Evolutionary conservation across 2,888 invertebrate species (phyloP).

Genomic region (Hedychridium roseum): DNA sequence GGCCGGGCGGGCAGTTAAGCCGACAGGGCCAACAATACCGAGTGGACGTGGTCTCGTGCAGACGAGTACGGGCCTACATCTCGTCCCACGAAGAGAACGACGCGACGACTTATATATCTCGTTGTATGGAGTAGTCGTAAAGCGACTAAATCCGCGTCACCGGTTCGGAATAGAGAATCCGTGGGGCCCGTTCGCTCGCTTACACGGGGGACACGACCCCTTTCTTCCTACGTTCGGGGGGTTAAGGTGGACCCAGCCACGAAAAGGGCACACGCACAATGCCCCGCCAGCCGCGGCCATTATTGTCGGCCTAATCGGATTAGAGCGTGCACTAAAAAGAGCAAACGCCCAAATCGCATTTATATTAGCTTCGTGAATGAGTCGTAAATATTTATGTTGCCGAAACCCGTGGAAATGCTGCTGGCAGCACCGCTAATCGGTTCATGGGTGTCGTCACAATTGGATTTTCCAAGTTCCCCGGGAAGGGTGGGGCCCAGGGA

Average conservation of each 20-base stretch:
- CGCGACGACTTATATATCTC: conserved; percentile 51
- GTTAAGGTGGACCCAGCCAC: conserved; percentile 33
- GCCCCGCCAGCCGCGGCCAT: conserved; percentile 37
- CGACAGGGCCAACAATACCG: conserved; percentile 52
- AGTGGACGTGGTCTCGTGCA: conserved; percentile 24
- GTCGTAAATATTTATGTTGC: conserved; percentile 64
- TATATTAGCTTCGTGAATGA: conserved; percentile 64
- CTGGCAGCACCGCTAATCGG: conserved; percentile 59
- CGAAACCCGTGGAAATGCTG: conserved; percentile 47
- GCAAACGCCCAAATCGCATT: conserved; percentile 64
- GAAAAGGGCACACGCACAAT: conserved; percentile 31
- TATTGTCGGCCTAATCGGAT: conserved; percentile 58
- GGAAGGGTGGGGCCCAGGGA: too few relatives aligned
- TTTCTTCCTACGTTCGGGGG: conserved; percentile 22
- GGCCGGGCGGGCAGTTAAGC: conserved; percentile 43
- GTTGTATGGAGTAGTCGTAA: conserved; percentile 53
- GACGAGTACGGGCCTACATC: conserved; percentile 27
- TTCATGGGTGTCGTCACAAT: conserved; percentile 57
- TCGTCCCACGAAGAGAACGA: conserved; percentile 35
- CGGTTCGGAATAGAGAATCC: conserved; percentile 48
- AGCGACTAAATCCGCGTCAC: conserved; percentile 61
- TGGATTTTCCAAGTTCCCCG: conserved; percentile 35
- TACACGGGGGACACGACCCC: conserved; percentile 30
- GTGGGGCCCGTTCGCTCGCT: conserved; percentile 7
- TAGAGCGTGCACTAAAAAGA: conserved; percentile 62